Percentiles rank a stretch among this genome's conserved stretches.
Conservation (phyloP, 2,888 invertebrate genomes). For the Lithophane ornitopus region DNA sequence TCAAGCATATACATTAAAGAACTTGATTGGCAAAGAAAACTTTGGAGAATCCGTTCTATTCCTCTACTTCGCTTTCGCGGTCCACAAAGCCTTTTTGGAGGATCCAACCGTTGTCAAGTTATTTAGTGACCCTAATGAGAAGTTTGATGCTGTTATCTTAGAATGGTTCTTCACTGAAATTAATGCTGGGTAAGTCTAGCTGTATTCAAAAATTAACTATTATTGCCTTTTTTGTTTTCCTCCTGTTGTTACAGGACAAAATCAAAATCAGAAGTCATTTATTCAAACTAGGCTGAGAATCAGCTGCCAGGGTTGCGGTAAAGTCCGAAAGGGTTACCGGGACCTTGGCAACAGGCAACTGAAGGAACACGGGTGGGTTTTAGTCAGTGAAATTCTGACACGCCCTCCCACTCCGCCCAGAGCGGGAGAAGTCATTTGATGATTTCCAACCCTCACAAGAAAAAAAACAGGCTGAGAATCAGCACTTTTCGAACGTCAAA, state of each 20-base stretch:
- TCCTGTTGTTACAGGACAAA: neutral
- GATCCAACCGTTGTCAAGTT: conserved; percentile 69
- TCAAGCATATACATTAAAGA: conserved; percentile 73
- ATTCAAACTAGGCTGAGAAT: too few relatives aligned
- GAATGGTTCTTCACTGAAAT: conserved; percentile 80
- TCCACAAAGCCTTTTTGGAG: conserved; percentile 70
- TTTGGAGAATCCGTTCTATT: conserved; percentile 70
- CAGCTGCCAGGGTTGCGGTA: too few relatives aligned
- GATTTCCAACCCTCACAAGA: too few relatives aligned
- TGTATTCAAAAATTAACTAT: neutral
- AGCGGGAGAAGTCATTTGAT: too few relatives aligned
- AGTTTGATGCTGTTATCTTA: conserved; percentile 77
- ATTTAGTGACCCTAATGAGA: conserved; percentile 75
- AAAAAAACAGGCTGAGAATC: too few relatives aligned
- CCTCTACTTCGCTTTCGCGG: conserved; percentile 64
- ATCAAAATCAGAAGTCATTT: too few relatives aligned
- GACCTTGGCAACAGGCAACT: too few relatives aligned
- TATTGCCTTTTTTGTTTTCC: neutral
- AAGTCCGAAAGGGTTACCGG: too few relatives aligned
- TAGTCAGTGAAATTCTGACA: too few relatives aligned
- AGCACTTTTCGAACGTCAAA: too few relatives aligned
- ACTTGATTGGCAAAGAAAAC: conserved; percentile 73
- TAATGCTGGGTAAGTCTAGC: conserved; percentile 64
- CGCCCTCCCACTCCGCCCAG: too few relatives aligned
- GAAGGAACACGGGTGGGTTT: too few relatives aligned